phyloP scores from a whole-genome alignment of 92 coral and sea anemone genomes.

The Epizoanthus stellaris region DNA sequence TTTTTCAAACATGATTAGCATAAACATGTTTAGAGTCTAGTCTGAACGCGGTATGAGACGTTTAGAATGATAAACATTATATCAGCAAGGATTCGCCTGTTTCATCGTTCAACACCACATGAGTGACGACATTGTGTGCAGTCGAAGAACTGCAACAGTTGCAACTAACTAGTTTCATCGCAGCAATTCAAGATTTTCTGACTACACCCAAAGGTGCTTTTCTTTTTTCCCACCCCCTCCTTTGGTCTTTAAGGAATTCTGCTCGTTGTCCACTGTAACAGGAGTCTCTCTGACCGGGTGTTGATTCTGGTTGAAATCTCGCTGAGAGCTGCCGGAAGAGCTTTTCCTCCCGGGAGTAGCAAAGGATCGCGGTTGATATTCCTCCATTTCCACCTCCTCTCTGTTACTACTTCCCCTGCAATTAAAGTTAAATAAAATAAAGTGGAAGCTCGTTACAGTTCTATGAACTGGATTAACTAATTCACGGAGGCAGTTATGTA shows the following conservation, averaged over 20 bases:
- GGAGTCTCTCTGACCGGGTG: slow-evolving; percentile 15
- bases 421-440: too few species aligned
- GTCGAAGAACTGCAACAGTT: too few species aligned
- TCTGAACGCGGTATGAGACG: too few species aligned
- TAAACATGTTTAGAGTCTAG: too few species aligned
- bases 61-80: too few species aligned
- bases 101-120: too few species aligned
- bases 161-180: neutral
- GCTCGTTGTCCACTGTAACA: slow-evolving; percentile 1
- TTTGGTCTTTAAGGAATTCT: neutral
- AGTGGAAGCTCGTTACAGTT: neutral
- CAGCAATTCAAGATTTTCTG: neutral
- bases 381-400: slow-evolving; percentile 37
- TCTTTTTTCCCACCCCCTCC: slow-evolving; percentile 19
- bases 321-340: slow-evolving; percentile 21
- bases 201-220: slow-evolving; percentile 38
- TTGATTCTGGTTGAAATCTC: slow-evolving; percentile 36
- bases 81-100: too few species aligned
- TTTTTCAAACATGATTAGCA: too few species aligned
- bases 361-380: slow-evolving; percentile 37
- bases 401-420: slow-evolving; percentile 12
- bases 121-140: too few species aligned
- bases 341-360: slow-evolving; percentile 21
- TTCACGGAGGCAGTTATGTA: too few species aligned
- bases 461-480: neutral